Evolutionary conservation across 2,888 invertebrate species (phyloP), one percentile per base, ranked within the genome.

Genomic region (Mellilla xanthometata): DNA sequence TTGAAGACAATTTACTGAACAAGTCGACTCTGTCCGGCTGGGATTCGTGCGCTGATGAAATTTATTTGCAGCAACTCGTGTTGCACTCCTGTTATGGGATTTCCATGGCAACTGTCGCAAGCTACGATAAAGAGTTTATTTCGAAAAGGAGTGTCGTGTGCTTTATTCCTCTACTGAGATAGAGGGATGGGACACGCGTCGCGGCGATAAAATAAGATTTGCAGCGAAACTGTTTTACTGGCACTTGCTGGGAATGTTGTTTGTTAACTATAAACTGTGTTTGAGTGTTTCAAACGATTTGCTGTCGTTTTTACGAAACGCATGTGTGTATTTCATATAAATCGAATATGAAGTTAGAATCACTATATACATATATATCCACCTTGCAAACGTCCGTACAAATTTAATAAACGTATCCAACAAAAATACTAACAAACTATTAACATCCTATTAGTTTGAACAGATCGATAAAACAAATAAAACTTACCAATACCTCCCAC

Each of bases 1-100:
- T 85, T 84, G 83, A 87, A 88, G 87, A 88, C 87, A 87, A 87
- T 87, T 87, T 86, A 88, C 85, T 78, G 83, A 75, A 76, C 80
- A 76, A 81, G 80, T 77, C 72, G 76, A 76, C 72, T 69, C 63
- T 65, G 72, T 76, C 72, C 76, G 64, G 68, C 73, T 62, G 78
- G 84, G 81, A 79, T 79, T 78, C 78, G 77, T 74, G 69, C 73
- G 56, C 69, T 76, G 79, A 81, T 81, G 81, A 84, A 85, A 84
- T 86, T 87, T 87, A 85, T 86, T 84, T 79, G 76, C 75, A 77
- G 72, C 69, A 77, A 79, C 74, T 73, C 72, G 65, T 69, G 75
- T 72, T 72, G 75, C 74, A 73, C 67, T 69, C 64, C 68, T 70
- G 71, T 68, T 77, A 71, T 73, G 72, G 76, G 72, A 77, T 76